Percentiles rank a stretch among this genome's conserved stretches.
Evolutionary conservation across 2,797 vertebrate species (phyloP).

Genomic region (Valencia hispanica): DNA sequence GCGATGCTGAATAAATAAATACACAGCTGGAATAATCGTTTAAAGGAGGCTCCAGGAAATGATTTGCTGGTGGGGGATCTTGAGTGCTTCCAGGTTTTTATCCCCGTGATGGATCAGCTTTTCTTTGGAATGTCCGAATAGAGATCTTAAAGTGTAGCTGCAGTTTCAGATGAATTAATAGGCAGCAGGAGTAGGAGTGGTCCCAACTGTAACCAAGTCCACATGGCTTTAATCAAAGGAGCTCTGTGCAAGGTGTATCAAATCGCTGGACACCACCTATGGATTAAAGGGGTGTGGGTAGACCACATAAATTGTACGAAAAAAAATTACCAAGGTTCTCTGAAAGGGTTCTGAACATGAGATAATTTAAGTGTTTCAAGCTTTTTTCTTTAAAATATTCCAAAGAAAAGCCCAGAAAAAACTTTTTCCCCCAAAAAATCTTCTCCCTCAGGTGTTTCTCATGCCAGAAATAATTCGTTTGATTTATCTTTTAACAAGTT

Average conservation of each 20-base stretch:
- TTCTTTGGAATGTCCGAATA: slow-evolving; percentile 61
- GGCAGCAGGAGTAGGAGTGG: slow-evolving; percentile 35
- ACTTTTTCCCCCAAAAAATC: not conserved
- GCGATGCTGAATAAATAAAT: slow-evolving; percentile 72
- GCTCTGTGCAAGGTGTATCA: slow-evolving; percentile 37
- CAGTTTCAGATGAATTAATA: slow-evolving; percentile 67
- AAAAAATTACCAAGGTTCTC: slow-evolving; percentile 4
- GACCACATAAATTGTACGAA: slow-evolving; percentile 28
- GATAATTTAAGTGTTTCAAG: not conserved
- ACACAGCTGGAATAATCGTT: slow-evolving; percentile 56
- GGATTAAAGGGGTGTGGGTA: slow-evolving; percentile 43
- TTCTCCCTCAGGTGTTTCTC: not conserved
- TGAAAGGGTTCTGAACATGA: slow-evolving; percentile 1
- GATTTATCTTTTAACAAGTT: not conserved
- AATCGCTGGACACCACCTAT: slow-evolving; percentile 50
- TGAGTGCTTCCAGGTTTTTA: slow-evolving; percentile 74
- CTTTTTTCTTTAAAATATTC: not conserved
- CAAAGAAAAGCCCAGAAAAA: not conserved
- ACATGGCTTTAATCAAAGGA: slow-evolving; percentile 62
- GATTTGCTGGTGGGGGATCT: slow-evolving; percentile 64
- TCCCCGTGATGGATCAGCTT: slow-evolving; percentile 68
- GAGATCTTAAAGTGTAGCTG: slow-evolving; percentile 57
- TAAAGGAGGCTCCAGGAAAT: slow-evolving; percentile 69
- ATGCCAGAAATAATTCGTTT: not conserved
- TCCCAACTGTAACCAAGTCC: slow-evolving; percentile 50